These are phyloP conservation scores for Mimumesa dahlbomi DNA, from an alignment of 2,888 invertebrate species.

Conservation along the genomic window DNA sequence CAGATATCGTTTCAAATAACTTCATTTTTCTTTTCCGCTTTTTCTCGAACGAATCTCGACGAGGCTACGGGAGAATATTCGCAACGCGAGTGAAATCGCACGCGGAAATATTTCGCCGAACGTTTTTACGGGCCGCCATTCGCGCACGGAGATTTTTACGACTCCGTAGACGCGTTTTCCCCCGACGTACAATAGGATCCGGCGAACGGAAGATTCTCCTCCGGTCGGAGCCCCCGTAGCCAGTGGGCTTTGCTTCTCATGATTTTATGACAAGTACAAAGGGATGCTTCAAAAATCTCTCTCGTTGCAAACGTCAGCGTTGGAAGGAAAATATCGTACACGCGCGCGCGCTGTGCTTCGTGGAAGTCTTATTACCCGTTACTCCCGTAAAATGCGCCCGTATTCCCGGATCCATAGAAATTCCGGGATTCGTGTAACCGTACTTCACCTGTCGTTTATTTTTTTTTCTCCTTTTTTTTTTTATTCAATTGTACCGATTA, in stretches of 20 bases:
- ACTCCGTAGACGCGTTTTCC: conserved; percentile 16
- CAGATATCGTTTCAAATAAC: too few species aligned
- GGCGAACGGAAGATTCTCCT: conserved; percentile 18
- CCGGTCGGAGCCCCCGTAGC: conserved; percentile 15
- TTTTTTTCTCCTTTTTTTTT: too few species aligned
- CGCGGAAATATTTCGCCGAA: too few species aligned
- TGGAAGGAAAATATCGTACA: conserved; percentile 17
- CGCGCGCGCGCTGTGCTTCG: background rate
- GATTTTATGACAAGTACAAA: conserved; percentile 36
- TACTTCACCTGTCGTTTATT: too few species aligned
- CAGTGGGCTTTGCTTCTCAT: conserved; percentile 30
- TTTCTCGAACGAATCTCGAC: background rate
- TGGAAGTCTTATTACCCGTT: conserved; percentile 9
- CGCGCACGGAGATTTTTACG: conserved; percentile 23
- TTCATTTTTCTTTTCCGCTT: too few species aligned
- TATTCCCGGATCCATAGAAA: conserved; percentile 25
- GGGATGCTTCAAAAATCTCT: conserved; percentile 17
- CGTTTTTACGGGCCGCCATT: too few species aligned
- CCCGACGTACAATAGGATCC: conserved; percentile 9
- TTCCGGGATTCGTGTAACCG: conserved; percentile 7
- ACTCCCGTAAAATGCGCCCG: background rate
- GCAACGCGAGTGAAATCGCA: too few species aligned
- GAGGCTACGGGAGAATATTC: background rate
- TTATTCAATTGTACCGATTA: too few species aligned
- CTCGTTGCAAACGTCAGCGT: conserved; percentile 10